These are phyloP conservation scores for Zeus faber DNA, from an alignment of 2,113 vertebrate species.

Conservation along the genomic window DNA sequence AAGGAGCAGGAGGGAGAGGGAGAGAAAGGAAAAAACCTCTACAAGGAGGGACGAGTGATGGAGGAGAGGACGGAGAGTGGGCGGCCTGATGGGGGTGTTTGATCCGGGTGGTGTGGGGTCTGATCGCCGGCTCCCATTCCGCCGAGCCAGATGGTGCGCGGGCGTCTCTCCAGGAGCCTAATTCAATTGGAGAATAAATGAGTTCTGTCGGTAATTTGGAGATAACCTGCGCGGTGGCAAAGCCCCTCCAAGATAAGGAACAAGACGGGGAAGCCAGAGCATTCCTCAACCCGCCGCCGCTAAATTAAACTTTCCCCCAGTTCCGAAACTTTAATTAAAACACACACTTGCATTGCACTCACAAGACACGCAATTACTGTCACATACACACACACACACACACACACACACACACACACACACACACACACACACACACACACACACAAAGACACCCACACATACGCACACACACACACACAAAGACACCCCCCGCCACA, in stretches of 20 bases:
- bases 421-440: constrained; percentile 43
- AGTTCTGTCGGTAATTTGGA: constrained; percentile 76
- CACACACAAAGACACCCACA: constrained; percentile 40
- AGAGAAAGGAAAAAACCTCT: too few relatives aligned
- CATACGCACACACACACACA: constrained; percentile 28
- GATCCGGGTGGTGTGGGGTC: constrained; percentile 49
- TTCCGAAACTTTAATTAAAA: constrained; percentile 75
- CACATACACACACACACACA: constrained; percentile 3
- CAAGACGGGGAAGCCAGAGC: constrained; percentile 71
- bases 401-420: not conserved
- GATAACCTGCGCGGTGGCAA: constrained; percentile 70
- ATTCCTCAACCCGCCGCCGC: constrained; percentile 66
- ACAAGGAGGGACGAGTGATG: constrained; percentile 30
- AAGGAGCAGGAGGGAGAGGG: too few relatives aligned
- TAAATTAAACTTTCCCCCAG: constrained; percentile 68
- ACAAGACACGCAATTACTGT: constrained; percentile 39
- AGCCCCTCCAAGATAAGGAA: constrained; percentile 69
- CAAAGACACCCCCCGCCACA: not conserved
- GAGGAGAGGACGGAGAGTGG: too few relatives aligned
- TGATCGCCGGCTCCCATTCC: constrained; percentile 36
- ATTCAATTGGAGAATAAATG: constrained; percentile 79
- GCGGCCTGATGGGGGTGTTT: too few relatives aligned
- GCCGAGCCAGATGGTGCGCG: constrained; percentile 1
- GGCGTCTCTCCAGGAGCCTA: constrained; percentile 56
- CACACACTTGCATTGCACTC: constrained; percentile 65